These are phyloP conservation scores for Dorcus parallelipipedus DNA, from an alignment of 2,888 invertebrate species.

Conservation along the genomic window DNA sequence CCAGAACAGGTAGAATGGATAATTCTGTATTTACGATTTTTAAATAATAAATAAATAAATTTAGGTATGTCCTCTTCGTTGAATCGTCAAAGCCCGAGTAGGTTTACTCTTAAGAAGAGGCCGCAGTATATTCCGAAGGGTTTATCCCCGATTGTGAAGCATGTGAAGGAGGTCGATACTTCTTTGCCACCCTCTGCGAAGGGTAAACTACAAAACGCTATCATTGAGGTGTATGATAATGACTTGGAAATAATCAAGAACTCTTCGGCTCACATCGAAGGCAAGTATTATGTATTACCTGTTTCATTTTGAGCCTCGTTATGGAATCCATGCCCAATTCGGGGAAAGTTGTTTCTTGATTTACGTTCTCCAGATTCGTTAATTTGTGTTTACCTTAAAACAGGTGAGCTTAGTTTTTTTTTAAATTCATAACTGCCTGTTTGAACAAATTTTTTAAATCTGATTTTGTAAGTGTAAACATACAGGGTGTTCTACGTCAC, in stretches of 20 bases:
- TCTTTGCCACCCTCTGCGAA: slow-evolving; percentile 40
- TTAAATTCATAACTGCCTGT: no score
- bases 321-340: no score
- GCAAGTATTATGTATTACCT: slow-evolving; percentile 16
- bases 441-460: no score
- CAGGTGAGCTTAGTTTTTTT: no score
- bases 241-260: slow-evolving; percentile 44
- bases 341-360: no score
- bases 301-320: no score
- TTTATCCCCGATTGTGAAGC: slow-evolving; percentile 55
- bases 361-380: no score
- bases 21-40: background rate
- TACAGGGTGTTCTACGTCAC: no score
- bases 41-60: slow-evolving; percentile 2
- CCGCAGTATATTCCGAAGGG: slow-evolving; percentile 59
- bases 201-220: slow-evolving; percentile 36
- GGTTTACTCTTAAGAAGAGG: slow-evolving; percentile 49
- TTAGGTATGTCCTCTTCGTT: slow-evolving; percentile 36
- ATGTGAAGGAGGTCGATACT: slow-evolving; percentile 32
- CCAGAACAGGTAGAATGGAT: background rate
- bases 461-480: no score
- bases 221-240: slow-evolving; percentile 39
- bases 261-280: slow-evolving; percentile 29
- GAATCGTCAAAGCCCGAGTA: slow-evolving; percentile 25
- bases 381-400: no score